A percentile compares a stretch with the other conserved stretches of the same genome.
These are phyloP conservation scores for Agelas oroides DNA, from an alignment of 37 sponge, comb jelly and placozoan genomes.

Conservation along the genomic window DNA sequence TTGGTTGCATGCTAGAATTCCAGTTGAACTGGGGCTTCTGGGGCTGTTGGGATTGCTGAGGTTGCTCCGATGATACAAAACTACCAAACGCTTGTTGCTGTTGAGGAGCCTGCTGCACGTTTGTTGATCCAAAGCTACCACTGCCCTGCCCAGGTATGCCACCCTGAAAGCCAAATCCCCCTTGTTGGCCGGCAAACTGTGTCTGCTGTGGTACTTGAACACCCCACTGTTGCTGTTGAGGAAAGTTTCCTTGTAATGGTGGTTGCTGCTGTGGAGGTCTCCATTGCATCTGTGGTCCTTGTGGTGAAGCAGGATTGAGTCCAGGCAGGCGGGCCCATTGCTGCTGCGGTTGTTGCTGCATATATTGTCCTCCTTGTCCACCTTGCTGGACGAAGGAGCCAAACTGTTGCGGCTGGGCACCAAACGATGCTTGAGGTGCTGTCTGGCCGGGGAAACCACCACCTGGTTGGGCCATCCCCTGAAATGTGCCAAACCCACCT, in stretches of 20 bases:
- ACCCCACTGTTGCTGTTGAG: background rate
- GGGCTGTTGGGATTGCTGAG: slow-evolving; percentile 28
- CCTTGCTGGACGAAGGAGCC: background rate
- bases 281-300: slow-evolving; percentile 22
- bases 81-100: slow-evolving; percentile 30
- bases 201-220: slow-evolving; percentile 16
- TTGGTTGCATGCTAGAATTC: background rate
- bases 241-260: background rate
- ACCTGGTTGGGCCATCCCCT: no score
- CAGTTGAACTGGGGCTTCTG: slow-evolving; percentile 29
- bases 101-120: background rate
- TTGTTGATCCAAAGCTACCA: background rate
- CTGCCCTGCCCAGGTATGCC: background rate
- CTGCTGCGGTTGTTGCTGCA: background rate
- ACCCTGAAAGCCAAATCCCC: background rate
- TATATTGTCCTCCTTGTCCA: background rate
- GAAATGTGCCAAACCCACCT: background rate
- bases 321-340: background rate
- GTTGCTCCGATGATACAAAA: slow-evolving; percentile 5
- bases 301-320: background rate
- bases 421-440: background rate
- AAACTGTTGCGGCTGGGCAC: slow-evolving; percentile 24
- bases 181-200: background rate
- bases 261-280: slow-evolving; percentile 26
- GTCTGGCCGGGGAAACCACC: background rate